Percentiles rank a stretch among this genome's conserved stretches.
phyloP scores from a whole-genome alignment of 2,113 vertebrate genomes.

The Melanostigma gelatinosum region DNA sequence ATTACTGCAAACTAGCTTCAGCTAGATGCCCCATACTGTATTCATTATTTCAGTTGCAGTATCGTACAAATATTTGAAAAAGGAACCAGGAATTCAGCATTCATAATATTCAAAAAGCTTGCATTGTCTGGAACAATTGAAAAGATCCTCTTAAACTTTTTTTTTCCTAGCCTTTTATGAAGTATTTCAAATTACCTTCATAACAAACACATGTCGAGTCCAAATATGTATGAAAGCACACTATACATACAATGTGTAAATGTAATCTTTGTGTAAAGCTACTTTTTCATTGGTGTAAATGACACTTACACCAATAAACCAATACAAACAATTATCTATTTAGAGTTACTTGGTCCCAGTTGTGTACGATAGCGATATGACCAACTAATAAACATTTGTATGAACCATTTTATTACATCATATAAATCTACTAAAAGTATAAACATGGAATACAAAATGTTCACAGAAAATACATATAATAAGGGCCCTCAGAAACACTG shows the following conservation, averaged over 20 bases:
- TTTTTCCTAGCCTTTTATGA: not conserved
- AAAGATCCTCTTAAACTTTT: not conserved
- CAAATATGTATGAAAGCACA: not conserved
- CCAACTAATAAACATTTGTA: conserved; percentile 40
- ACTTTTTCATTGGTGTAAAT: not conserved
- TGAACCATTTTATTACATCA: conserved; percentile 74
- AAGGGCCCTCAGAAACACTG: conserved; percentile 55
- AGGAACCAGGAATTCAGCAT: not conserved
- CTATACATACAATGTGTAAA: not conserved
- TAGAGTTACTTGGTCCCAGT: not conserved
- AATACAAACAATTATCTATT: not conserved
- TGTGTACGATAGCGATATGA: conserved; percentile 11
- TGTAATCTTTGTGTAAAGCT: not conserved
- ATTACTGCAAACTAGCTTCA: not conserved
- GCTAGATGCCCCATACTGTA: not conserved
- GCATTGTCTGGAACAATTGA: not conserved
- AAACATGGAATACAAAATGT: conserved; percentile 76
- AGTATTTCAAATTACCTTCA: not conserved
- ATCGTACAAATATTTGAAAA: not conserved
- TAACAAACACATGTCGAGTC: not conserved
- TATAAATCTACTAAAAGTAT: conserved; percentile 79
- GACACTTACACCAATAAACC: not conserved
- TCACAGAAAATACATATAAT: conserved; percentile 78
- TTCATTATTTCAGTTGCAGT: too few relatives aligned
- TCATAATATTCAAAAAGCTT: not conserved